Conservation (phyloP, 2,113 vertebrate species). For the Gavia stellata region DNA sequence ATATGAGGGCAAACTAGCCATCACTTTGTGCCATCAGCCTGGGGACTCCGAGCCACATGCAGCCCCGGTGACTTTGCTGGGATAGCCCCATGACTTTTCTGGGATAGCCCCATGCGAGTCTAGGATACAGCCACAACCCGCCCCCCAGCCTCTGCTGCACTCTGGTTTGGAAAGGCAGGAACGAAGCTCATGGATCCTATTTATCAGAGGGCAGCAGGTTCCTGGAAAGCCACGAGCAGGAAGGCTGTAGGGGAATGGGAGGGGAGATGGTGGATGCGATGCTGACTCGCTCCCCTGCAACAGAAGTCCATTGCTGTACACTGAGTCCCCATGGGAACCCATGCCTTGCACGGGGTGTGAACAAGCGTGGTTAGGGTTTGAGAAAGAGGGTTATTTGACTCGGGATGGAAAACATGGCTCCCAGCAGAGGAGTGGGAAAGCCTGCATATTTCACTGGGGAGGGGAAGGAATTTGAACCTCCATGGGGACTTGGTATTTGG, state of each 20-base stretch:
- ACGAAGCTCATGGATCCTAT: neutral
- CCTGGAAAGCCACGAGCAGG: neutral
- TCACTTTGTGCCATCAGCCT: neutral
- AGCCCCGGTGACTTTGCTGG: neutral
- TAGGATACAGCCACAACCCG: neutral
- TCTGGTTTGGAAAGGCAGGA: neutral
- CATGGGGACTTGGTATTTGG: neutral
- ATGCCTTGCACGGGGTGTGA: neutral
- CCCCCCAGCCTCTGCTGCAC: neutral
- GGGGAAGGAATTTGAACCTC: conserved; percentile 5
- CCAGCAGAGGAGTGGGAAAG: neutral
- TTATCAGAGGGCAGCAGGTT: neutral
- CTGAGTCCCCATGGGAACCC: neutral
- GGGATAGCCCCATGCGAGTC: neutral
- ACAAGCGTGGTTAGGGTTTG: neutral
- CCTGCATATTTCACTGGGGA: conserved; percentile 19
- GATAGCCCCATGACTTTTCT: neutral
- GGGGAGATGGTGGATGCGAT: neutral
- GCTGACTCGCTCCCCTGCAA: neutral
- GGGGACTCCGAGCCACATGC: fast-evolving
- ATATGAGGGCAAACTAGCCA: neutral
- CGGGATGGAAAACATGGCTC: neutral
- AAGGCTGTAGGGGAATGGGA: neutral
- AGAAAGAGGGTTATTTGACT: neutral
- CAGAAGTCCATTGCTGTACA: neutral